Percentiles rank a stretch among this genome's conserved stretches.
phyloP scores from a whole-genome alignment of 2,797 vertebrate genomes.

The Australoheros facetus region DNA sequence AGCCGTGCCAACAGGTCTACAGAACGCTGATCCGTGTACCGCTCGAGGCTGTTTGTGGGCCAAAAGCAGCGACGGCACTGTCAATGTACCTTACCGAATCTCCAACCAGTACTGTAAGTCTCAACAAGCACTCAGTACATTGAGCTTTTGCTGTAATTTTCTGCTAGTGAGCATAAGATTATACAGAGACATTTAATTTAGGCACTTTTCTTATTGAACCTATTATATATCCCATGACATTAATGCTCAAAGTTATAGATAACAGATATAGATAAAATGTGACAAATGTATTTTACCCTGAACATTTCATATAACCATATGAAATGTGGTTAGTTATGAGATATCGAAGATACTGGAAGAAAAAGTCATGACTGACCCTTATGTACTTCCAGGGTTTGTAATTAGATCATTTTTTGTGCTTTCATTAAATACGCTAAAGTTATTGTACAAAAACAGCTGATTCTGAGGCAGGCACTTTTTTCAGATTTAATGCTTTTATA shows the following conservation, averaged over 20 bases:
- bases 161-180: background rate
- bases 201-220: background rate
- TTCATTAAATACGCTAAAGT: background rate
- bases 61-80: slow-evolving; percentile 54
- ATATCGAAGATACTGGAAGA: background rate
- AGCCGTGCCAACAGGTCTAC: slow-evolving; percentile 56
- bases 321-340: background rate
- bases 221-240: accelerated
- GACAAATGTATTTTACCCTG: background rate
- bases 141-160: background rate
- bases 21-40: slow-evolving; percentile 75
- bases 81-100: slow-evolving; percentile 71
- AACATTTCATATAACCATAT: background rate
- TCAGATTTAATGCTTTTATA: background rate
- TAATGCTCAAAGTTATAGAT: background rate
- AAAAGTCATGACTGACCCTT: background rate
- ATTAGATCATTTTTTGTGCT: background rate
- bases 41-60: slow-evolving; percentile 66
- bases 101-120: slow-evolving; percentile 66
- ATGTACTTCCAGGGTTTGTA: background rate
- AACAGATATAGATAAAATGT: background rate
- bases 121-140: background rate
- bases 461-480: background rate
- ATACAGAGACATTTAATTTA: background rate
- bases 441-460: background rate